Evolutionary conservation across 2,113 vertebrate genomes (phyloP), one percentile per base, ranked within the genome.

Genomic region (Ahaetulla prasina): DNA sequence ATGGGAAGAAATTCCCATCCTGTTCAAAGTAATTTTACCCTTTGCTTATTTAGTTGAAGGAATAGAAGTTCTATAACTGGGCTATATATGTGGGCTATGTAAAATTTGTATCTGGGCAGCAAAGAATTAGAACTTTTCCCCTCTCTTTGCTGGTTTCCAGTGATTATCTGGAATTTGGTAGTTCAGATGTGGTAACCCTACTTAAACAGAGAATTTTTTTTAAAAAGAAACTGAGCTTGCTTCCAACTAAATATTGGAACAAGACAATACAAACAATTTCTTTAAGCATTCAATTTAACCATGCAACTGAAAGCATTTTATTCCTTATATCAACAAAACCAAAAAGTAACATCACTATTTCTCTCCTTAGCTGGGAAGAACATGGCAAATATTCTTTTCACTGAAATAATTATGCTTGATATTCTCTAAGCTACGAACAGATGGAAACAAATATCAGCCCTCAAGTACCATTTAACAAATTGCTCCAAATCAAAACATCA

Each of bases 401-500:
- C 18, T 63, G 43, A 85, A 85, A 85, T 89, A 96, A 97, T 94
- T 94, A 92, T 92, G 92, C 0, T 84, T 94, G 94, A 96, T 96
- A 96, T 96, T 97, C 96, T 96, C 95, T 85, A 97, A 96, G 84
- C 94, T 94, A 94, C 90, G 96, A 92, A 97, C 95, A 91, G 95
- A 97, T 96, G 95, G 96, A 96, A 95, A 94, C 60, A 94, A 96
- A 87, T 95, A 95, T 94, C 95, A 92, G 94, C 94, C n/a, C 93
- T 47, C 45, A 97, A 97, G 96, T 93, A 94, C 95, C 94, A 97
- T 97, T 97, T 97, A 97, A 96, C 96, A 96, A 97, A 97, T 97
- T 97, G 97, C 92, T 96, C 94, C 95, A 94, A 95, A 97, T 95
- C 95, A 97, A 92, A 95, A 94, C 95, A 94, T 95, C 87, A 88